Percentiles rank a stretch among this genome's conserved stretches.
These are phyloP conservation scores for Thymelicus lineola DNA, from an alignment of 2,888 invertebrate genomes.

Conservation along the genomic window DNA sequence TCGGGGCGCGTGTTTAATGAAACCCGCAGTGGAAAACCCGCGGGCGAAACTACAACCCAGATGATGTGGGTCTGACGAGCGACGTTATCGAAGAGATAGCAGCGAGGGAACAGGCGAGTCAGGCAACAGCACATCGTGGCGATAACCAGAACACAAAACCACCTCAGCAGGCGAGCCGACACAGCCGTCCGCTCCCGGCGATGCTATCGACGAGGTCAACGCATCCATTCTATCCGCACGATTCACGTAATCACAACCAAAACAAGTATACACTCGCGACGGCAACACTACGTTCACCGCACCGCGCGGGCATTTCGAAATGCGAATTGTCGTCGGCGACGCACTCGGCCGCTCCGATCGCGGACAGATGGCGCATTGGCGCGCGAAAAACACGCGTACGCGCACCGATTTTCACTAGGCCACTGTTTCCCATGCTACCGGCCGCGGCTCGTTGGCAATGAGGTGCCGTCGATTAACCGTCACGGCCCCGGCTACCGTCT, in stretches of 20 bases:
- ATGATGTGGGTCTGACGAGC: slow-evolving; percentile 63
- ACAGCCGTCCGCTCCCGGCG: slow-evolving; percentile 46
- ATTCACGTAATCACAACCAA: slow-evolving; percentile 57
- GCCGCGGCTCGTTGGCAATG: slow-evolving; percentile 53
- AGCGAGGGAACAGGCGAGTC: slow-evolving; percentile 31
- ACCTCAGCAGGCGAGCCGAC: slow-evolving; percentile 57
- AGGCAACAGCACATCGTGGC: slow-evolving; percentile 45
- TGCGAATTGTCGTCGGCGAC: slow-evolving; percentile 64
- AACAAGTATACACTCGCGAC: slow-evolving; percentile 54
- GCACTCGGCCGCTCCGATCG: slow-evolving; percentile 41
- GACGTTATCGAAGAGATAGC: slow-evolving; percentile 48
- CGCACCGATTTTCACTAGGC: slow-evolving; percentile 72
- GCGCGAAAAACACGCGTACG: slow-evolving; percentile 72
- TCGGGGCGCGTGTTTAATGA: slow-evolving; percentile 50
- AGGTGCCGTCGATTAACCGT: slow-evolving; percentile 51
- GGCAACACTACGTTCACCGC: slow-evolving; percentile 57
- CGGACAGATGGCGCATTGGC: slow-evolving; percentile 46
- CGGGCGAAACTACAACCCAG: slow-evolving; percentile 56
- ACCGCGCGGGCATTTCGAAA: slow-evolving; percentile 68
- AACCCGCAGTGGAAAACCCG: slow-evolving; percentile 46
- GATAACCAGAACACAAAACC: slow-evolving; percentile 70
- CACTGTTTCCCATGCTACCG: slow-evolving; percentile 67
- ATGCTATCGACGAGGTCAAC: slow-evolving; percentile 66
- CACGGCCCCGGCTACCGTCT: slow-evolving; percentile 52
- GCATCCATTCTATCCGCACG: slow-evolving; percentile 64